These are phyloP conservation scores for Picus viridis DNA, from an alignment of 2,797 vertebrate species.

Conservation along the genomic window DNA sequence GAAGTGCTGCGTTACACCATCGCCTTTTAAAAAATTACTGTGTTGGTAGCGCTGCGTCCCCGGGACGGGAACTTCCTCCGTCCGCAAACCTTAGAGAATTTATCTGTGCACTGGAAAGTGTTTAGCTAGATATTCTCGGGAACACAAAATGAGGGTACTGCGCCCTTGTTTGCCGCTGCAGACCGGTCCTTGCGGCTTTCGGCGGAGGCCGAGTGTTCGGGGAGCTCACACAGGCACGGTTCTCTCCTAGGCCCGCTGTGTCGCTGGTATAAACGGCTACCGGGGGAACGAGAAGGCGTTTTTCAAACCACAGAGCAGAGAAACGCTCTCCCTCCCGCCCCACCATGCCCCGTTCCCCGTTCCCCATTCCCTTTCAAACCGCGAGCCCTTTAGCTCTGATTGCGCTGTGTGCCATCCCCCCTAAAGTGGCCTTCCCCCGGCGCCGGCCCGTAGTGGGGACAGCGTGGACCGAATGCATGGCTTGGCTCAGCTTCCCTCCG, in stretches of 20 bases:
- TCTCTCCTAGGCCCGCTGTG: slow-evolving; percentile 7
- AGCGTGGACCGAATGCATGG: not conserved
- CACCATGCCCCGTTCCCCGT: too few relatives aligned
- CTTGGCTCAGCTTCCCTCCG: not conserved
- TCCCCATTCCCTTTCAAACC: not conserved
- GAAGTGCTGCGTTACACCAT: not conserved
- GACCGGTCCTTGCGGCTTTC: not conserved
- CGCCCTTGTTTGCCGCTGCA: accelerated
- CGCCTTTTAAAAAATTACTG: not conserved
- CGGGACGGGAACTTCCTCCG: not conserved
- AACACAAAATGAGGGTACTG: not conserved
- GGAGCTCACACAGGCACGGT: not conserved
- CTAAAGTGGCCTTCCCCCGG: not conserved
- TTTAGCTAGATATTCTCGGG: not conserved
- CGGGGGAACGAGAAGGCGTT: not conserved
- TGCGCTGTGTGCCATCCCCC: not conserved
- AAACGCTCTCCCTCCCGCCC: not conserved
- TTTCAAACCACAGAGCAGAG: not conserved
- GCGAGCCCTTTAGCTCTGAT: not conserved
- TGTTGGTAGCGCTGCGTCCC: not conserved
- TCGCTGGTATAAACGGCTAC: not conserved
- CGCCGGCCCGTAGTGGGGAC: not conserved
- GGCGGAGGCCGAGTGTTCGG: accelerated
- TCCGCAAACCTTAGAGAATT: not conserved
- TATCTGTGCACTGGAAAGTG: not conserved